Percentiles rank a stretch among this genome's conserved stretches.
Evolutionary conservation across 1,140 invertebrate species (phyloP).

Genomic region (Diorhabda sublineata): DNA sequence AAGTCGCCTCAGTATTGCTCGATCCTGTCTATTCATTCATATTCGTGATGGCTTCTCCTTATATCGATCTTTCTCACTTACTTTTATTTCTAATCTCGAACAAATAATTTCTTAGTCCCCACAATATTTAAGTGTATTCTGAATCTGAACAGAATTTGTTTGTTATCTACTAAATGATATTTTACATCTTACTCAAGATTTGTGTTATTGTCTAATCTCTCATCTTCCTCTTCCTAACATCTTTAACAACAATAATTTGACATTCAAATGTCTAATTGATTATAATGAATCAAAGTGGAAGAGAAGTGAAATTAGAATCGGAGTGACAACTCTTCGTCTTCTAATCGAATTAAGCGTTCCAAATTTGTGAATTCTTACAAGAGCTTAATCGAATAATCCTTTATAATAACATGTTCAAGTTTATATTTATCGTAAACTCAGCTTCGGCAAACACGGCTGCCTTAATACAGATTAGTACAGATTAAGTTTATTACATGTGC

Average conservation of each 20-base stretch:
- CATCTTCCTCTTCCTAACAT: background rate
- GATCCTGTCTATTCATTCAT: no score
- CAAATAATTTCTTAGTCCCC: no score
- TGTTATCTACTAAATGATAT: no score
- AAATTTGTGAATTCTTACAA: constrained; percentile 3
- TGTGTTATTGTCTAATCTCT: background rate
- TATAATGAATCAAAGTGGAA: constrained; percentile 1
- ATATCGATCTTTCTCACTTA: no score
- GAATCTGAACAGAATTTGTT: no score
- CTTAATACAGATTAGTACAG: constrained; percentile 2
- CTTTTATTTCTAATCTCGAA: no score
- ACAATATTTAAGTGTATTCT: no score
- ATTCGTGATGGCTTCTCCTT: no score
- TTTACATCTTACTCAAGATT: background rate
- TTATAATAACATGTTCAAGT: constrained; percentile 3
- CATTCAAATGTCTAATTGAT: background rate
- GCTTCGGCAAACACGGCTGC: constrained; percentile 1
- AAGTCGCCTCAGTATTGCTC: no score
- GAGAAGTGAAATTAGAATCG: background rate
- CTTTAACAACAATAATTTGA: background rate
- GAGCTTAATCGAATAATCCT: background rate
- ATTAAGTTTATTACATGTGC: constrained; percentile 2
- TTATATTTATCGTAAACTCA: constrained; percentile 3
- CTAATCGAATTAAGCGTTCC: background rate
- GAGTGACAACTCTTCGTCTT: background rate